Conservation (phyloP, 2,113 vertebrate species). For the Orientallactaga bullata region DNA sequence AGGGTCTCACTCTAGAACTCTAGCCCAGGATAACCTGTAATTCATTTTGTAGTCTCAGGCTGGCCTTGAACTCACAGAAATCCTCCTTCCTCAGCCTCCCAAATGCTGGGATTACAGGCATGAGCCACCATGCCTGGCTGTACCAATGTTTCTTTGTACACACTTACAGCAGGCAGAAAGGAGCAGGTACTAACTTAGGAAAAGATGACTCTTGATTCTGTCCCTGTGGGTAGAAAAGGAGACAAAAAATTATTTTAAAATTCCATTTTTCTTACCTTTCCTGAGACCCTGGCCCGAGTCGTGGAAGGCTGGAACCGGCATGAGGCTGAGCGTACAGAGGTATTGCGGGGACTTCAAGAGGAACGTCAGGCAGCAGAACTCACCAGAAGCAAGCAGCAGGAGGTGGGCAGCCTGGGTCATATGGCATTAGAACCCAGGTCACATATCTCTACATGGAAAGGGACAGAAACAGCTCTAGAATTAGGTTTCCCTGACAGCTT, state of each 20-base stretch:
- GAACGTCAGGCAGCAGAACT: constrained; percentile 84
- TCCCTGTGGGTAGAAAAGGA: not conserved
- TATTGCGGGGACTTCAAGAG: constrained; percentile 82
- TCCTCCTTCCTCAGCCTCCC: not conserved
- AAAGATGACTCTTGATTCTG: not conserved
- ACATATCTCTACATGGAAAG: not conserved
- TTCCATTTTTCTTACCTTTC: constrained; percentile 27
- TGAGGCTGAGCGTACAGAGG: constrained; percentile 85
- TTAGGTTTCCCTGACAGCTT: not conserved
- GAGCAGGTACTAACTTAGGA: constrained; percentile 8
- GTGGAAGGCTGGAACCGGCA: constrained; percentile 90
- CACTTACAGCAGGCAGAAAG: not conserved
- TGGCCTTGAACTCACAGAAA: not conserved
- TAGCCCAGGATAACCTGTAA: too few relatives aligned
- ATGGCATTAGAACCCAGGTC: not conserved
- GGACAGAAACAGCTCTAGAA: not conserved
- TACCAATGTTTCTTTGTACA: not conserved
- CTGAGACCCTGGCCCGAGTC: constrained; percentile 88
- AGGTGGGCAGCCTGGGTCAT: constrained; percentile 77
- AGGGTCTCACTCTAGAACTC: not conserved
- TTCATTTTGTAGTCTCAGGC: too few relatives aligned
- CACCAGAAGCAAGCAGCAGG: constrained; percentile 82
- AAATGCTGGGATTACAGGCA: not conserved
- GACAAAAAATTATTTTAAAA: constrained; percentile 46
- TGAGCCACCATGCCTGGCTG: not conserved